Evolutionary conservation across 2,888 invertebrate species (phyloP).

Genomic region (Cephus pygmeus): DNA sequence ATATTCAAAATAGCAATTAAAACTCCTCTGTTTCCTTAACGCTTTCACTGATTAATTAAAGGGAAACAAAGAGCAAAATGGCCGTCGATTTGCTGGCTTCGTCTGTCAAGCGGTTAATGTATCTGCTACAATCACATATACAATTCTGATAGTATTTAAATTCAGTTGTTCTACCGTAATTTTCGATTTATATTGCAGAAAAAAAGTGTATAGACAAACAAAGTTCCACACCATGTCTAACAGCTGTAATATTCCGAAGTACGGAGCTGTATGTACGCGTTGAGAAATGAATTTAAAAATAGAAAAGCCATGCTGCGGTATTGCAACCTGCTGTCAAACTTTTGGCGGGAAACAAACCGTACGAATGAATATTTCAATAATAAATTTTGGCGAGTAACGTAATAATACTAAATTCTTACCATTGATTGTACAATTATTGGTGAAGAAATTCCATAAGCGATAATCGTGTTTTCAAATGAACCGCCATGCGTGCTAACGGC

Average conservation of each 20-base stretch:
- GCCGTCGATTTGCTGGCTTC: background rate
- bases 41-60: background rate
- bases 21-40: background rate
- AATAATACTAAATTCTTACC: background rate
- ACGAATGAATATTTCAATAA: background rate
- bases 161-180: background rate
- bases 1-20: background rate
- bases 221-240: conserved; percentile 19
- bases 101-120: background rate
- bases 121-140: background rate
- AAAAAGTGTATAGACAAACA: conserved; percentile 16
- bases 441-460: background rate
- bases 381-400: background rate
- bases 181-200: background rate
- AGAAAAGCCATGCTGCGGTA: conserved; percentile 16
- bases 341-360: conserved; percentile 23
- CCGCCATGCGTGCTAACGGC: conserved; percentile 27
- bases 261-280: background rate
- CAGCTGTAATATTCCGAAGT: conserved; percentile 19
- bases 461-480: background rate
- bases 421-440: background rate
- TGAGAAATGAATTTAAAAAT: conserved; percentile 18
- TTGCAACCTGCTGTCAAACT: conserved; percentile 34
- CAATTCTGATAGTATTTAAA: background rate
- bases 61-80: background rate